Percentiles rank a stretch among this genome's conserved stretches.
phyloP scores from a whole-genome alignment of 2,113 vertebrate genomes.

The Euleptes europaea region DNA sequence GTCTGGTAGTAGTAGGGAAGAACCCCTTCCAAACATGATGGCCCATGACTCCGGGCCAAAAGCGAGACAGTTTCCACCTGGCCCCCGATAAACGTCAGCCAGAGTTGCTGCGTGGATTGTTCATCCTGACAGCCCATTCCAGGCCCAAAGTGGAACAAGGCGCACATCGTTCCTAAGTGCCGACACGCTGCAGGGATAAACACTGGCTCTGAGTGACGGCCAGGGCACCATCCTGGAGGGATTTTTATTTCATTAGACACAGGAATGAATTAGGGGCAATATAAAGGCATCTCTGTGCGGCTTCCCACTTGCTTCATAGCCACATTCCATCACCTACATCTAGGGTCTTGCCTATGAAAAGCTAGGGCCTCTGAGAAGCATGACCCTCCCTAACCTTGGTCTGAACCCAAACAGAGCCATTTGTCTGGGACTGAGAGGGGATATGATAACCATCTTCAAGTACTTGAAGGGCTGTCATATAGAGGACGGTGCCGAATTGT shows the following conservation, averaged over 20 bases:
- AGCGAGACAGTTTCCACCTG: conserved; percentile 50
- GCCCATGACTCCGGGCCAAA: conserved; percentile 19
- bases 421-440: too few relatives aligned
- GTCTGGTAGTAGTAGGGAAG: conserved; percentile 42
- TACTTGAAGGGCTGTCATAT: too few relatives aligned
- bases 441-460: too few relatives aligned
- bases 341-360: background rate
- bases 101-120: conserved; percentile 22
- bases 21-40: conserved; percentile 47
- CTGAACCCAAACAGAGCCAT: too few relatives aligned
- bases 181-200: background rate
- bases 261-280: background rate
- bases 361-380: background rate
- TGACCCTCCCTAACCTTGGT: background rate
- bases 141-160: background rate
- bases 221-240: background rate
- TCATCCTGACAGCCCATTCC: background rate
- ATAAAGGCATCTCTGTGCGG: background rate
- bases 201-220: background rate
- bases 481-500: too few relatives aligned
- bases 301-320: too few relatives aligned
- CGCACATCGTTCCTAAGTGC: accelerated
- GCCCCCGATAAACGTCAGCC: conserved; percentile 37
- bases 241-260: background rate
- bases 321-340: background rate